These are phyloP conservation scores for Chymomyza costata DNA, from an alignment of 1,140 invertebrate species.

Conservation along the genomic window DNA sequence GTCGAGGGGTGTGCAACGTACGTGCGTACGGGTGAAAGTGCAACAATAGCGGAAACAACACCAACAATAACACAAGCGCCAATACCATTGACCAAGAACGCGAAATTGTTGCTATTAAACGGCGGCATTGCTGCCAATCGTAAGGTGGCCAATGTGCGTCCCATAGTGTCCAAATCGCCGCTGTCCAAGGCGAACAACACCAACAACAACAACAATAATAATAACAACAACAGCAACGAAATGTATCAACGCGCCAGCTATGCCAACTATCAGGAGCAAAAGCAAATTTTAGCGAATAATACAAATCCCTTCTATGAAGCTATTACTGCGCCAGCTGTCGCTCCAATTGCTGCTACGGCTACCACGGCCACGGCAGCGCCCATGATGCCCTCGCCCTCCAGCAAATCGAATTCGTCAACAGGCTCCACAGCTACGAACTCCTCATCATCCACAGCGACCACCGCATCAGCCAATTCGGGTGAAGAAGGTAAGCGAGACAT, in stretches of 20 bases:
- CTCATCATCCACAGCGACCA: constrained; percentile 47
- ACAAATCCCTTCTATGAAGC: constrained; percentile 71
- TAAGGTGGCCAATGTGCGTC: constrained; percentile 72
- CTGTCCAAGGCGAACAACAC: constrained; percentile 33
- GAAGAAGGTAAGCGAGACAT: constrained; percentile 69
- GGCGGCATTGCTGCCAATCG: constrained; percentile 47
- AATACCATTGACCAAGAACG: constrained; percentile 35
- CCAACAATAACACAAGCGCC: constrained; percentile 4
- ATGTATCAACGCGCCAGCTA: constrained; percentile 34
- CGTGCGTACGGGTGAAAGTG: constrained; percentile 50
- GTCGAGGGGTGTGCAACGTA: constrained; percentile 26
- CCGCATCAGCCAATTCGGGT: constrained; percentile 44
- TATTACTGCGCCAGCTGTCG: constrained; percentile 22
- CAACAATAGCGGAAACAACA: constrained; percentile 29
- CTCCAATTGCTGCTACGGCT: constrained; percentile 5
- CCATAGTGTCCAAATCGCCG: constrained; percentile 56
- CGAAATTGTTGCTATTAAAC: constrained; percentile 57
- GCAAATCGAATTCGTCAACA: constrained; percentile 68
- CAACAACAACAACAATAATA: constrained; percentile 8
- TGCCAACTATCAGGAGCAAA: constrained; percentile 53
- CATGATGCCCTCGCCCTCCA: constrained; percentile 71
- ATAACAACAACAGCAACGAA: constrained; percentile 13
- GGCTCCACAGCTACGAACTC: constrained; percentile 68
- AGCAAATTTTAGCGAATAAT: constrained; percentile 61
- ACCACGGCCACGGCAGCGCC: background rate